Base-by-base conservation (phyloP, 1,140 invertebrate species). In the Brachionus calyciflorus region DNA sequence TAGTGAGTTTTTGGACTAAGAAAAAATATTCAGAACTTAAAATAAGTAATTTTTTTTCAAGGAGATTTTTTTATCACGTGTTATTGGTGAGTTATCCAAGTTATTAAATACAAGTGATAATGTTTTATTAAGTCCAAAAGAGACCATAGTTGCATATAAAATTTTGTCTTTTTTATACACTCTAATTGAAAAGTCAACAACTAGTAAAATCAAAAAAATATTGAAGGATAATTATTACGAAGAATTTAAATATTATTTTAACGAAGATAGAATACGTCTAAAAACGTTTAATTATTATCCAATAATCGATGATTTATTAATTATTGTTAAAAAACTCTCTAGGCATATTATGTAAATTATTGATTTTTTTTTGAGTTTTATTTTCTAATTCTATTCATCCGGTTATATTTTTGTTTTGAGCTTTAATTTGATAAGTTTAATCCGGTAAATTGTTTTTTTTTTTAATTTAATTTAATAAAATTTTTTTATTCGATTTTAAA, bases 231-330 rank as follows among this genome's bases (percentile, higher is more conserved):
- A 73, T 33, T 73, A 41, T 24, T 21, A 73, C 12, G 69, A 73
- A 73, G 69, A 73, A 30, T 73, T 73, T 19, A 73, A 73, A 24
- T 73, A 73, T 51, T 73, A 37, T 28, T 73, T 73, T 33, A 51
- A 55, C 51, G 44, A 73, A 28, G 69, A 73, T 1, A 51, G 69
- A 33, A 40, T 73, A 19, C 28, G 51, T 4, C 30, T 73, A 14
- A 51, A 55, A 19, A 26, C 44, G 0, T 73, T 26, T 24, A 37
- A 51, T 17, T 30, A 37, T 30, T 73, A 73, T 73, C 69, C 69
- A 10, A 73, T 73, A 33, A 73, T 10, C 1, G 37, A 33, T 30
- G 69, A 73, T 17, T 14, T 73, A 37, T 12, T 73, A 9, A 14
- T 5, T 17, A 24, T 51, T 40, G 46, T 73, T 30, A 51, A 14